phyloP scores from a whole-genome alignment of 2,888 invertebrate genomes.

The Netelia fuscicornis region DNA sequence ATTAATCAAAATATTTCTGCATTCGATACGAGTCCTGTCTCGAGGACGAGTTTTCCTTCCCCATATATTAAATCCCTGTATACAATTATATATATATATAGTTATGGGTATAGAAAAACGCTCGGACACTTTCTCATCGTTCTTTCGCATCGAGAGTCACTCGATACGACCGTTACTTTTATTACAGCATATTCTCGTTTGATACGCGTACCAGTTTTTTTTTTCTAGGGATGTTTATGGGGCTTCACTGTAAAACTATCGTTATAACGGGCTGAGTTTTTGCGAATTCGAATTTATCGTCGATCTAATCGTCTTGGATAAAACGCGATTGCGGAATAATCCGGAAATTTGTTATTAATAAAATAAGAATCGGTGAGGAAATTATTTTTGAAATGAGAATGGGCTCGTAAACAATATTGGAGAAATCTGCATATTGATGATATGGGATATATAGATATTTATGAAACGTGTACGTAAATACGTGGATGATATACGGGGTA shows the following conservation, averaged over 20 bases:
- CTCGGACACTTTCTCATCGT: slow-evolving; percentile 44
- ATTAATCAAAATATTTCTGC: slow-evolving; percentile 77
- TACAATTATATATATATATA: slow-evolving; percentile 34
- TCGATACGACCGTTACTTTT: slow-evolving; percentile 52
- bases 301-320: too few species aligned
- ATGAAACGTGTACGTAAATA: not conserved
- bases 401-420: too few species aligned
- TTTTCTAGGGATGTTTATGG: not conserved
- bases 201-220: not conserved
- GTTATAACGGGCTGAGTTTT: not conserved
- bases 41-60: slow-evolving; percentile 59
- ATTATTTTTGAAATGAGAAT: too few species aligned
- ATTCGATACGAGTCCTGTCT: slow-evolving; percentile 60
- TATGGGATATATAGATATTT: slow-evolving; percentile 6
- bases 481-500: not conserved
- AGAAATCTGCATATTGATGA: not conserved
- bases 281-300: too few species aligned
- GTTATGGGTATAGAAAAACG: not conserved
- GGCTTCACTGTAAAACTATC: not conserved
- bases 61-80: slow-evolving; percentile 40
- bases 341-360: too few species aligned
- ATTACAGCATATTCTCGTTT: not conserved
- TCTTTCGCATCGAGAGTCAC: slow-evolving; percentile 40
- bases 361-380: too few species aligned
- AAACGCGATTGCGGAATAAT: too few species aligned